phyloP scores from a whole-genome alignment of 92 coral and sea anemone genomes.

The Palythoa grandis region DNA sequence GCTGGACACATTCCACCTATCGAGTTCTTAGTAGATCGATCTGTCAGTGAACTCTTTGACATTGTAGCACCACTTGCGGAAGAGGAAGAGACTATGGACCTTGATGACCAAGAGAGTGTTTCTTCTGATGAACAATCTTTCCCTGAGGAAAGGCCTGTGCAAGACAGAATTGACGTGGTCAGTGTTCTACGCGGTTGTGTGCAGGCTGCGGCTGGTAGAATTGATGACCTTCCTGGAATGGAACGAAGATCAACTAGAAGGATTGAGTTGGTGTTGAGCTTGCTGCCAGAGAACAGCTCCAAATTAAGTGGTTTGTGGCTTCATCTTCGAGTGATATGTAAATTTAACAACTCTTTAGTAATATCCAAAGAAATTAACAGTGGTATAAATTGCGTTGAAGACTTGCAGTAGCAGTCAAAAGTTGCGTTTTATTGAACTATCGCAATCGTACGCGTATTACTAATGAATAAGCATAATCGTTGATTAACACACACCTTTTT shows the following conservation, averaged over 20 bases:
- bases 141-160: neutral
- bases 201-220: conserved; percentile 86
- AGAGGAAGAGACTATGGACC: conserved; percentile 52
- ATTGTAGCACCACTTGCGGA: conserved; percentile 51
- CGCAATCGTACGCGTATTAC: too few relatives aligned
- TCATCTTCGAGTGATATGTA: too few relatives aligned
- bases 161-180: conserved; percentile 58
- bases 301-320: conserved; percentile 1
- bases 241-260: conserved; percentile 77
- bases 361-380: too few relatives aligned
- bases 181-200: conserved; percentile 74
- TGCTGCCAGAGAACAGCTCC: conserved; percentile 64
- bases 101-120: conserved; percentile 30
- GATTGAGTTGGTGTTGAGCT: conserved; percentile 74
- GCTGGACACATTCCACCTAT: conserved; percentile 80
- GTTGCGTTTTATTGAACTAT: too few relatives aligned
- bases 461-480: too few relatives aligned
- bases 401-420: too few relatives aligned
- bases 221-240: conserved; percentile 64
- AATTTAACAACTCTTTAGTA: neutral
- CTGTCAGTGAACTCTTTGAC: conserved; percentile 82
- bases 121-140: neutral
- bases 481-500: too few relatives aligned
- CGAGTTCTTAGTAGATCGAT: conserved; percentile 74
- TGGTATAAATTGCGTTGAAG: too few relatives aligned